A percentile compares a stretch with the other conserved stretches of the same genome.
Evolutionary conservation across 2,888 invertebrate genomes (phyloP).

Genomic region (Tipula helvola): DNA sequence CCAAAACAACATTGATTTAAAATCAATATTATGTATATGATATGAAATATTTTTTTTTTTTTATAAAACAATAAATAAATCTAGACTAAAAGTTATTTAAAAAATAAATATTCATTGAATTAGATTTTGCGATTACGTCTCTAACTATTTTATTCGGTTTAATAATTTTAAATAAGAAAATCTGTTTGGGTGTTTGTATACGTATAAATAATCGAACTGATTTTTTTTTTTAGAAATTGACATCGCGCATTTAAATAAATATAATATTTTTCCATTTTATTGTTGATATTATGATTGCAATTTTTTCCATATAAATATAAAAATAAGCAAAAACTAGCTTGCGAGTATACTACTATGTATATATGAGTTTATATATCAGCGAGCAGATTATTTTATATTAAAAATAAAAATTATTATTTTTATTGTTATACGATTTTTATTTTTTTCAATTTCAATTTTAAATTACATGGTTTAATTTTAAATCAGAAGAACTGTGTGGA

Average conservation of each 20-base stretch:
- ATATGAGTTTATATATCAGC: neutral
- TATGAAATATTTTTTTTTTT: neutral
- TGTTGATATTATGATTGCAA: neutral
- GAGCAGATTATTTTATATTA: neutral
- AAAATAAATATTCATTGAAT: neutral
- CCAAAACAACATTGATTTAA: no score
- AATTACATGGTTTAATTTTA: neutral
- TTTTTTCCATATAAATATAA: neutral
- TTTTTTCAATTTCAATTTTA: neutral
- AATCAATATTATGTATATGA: no score
- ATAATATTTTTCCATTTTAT: neutral
- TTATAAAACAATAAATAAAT: neutral
- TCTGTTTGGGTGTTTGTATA: neutral
- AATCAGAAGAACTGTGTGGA: neutral
- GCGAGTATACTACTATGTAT: neutral
- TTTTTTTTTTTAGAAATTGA: neutral
- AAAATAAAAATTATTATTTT: neutral
- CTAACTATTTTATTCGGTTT: neutral
- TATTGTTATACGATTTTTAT: neutral
- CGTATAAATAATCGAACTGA: neutral
- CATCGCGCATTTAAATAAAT: neutral
- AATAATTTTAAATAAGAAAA: neutral
- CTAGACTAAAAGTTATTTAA: neutral
- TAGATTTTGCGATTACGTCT: neutral
- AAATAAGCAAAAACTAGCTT: neutral